phyloP scores from a whole-genome alignment of 2,888 invertebrate species.

The Acleris emargana region DNA sequence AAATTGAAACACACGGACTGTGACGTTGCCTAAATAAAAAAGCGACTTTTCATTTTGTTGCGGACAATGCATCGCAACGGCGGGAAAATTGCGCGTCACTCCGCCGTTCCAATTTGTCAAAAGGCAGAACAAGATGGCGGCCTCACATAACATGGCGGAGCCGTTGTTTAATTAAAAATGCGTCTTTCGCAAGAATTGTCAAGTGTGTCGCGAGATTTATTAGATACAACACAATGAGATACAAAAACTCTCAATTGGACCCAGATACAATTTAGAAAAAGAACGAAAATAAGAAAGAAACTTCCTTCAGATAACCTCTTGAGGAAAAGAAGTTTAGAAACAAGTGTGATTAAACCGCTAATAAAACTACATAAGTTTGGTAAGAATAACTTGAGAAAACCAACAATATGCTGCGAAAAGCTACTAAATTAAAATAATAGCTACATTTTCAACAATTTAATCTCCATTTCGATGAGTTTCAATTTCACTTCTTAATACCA shows the following conservation, averaged over 20 bases:
- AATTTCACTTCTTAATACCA: neutral
- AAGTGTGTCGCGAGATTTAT: slow-evolving; percentile 1
- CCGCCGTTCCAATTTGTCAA: slow-evolving; percentile 82
- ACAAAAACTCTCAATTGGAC: no score
- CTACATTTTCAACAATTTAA: neutral
- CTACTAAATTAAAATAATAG: neutral
- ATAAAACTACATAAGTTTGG: no score
- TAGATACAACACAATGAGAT: neutral
- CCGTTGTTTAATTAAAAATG: slow-evolving; percentile 80
- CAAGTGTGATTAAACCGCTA: no score
- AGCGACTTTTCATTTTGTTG: slow-evolving; percentile 82
- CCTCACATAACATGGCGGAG: slow-evolving; percentile 76
- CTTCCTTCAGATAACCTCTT: no score
- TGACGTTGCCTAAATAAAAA: slow-evolving; percentile 67
- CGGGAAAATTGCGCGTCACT: slow-evolving; percentile 84
- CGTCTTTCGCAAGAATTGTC: slow-evolving; percentile 57
- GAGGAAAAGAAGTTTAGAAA: no score
- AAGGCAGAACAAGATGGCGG: slow-evolving; percentile 78
- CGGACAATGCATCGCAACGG: slow-evolving; percentile 69
- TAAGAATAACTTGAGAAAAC: no score
- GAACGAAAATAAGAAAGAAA: no score
- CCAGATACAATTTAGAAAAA: no score
- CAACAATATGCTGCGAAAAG: no score
- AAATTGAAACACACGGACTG: slow-evolving; percentile 49
- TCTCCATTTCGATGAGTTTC: neutral